A percentile compares a stretch with the other conserved stretches of the same genome.
Evolutionary conservation across 1,140 invertebrate species (phyloP).

Genomic region (Grapholita molesta): DNA sequence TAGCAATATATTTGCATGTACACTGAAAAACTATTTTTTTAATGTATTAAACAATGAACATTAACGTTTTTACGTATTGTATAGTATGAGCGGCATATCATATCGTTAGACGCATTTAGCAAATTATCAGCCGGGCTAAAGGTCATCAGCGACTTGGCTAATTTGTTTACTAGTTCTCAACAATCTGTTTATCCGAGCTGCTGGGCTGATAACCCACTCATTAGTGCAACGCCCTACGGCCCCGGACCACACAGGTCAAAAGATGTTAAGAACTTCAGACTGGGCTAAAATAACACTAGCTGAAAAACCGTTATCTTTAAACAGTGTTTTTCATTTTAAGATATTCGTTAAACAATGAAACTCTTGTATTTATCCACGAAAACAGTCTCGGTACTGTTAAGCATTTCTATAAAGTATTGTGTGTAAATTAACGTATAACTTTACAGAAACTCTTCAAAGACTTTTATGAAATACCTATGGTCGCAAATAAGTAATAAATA

Average conservation of each 20-base stretch:
- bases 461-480: neutral
- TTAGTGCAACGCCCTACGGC: neutral
- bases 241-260: neutral
- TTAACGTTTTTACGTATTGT: no score
- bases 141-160: neutral
- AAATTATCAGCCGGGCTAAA: neutral
- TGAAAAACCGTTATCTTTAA: no score
- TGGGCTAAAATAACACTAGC: neutral
- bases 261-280: neutral
- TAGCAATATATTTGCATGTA: no score
- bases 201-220: neutral
- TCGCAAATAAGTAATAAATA: no score
- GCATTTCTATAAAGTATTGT: neutral
- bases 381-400: neutral
- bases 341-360: neutral
- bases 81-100: neutral
- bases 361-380: neutral
- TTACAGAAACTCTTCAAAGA: neutral
- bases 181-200: conserved; percentile 1
- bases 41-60: neutral
- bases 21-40: no score
- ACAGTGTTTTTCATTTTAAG: neutral
- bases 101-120: neutral
- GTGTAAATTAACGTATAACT: neutral
- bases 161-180: conserved; percentile 7